Conservation (phyloP, 2,113 vertebrate genomes). For the Crotalus viridis region DNA sequence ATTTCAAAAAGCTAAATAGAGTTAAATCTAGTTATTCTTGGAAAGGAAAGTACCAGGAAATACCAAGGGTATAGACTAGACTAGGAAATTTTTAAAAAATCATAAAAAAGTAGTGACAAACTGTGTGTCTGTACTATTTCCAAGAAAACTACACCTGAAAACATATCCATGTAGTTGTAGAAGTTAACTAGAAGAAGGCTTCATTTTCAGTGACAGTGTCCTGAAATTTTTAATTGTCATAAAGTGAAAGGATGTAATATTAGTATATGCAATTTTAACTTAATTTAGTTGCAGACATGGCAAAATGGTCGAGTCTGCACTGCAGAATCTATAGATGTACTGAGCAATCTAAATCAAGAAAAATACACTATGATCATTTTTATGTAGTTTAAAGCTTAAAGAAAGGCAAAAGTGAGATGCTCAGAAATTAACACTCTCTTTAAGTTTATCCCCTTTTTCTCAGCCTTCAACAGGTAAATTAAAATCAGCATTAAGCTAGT, state of each 20-base stretch:
- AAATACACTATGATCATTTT: background rate
- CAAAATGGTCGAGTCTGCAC: background rate
- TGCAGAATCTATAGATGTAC: background rate
- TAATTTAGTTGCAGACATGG: background rate
- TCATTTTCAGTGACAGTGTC: background rate
- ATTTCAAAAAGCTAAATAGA: background rate
- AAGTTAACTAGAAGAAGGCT: background rate
- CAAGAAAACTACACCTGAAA: background rate
- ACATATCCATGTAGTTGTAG: background rate
- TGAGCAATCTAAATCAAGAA: background rate
- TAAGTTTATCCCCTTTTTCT: slow-evolving; percentile 52
- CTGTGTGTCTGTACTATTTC: background rate
- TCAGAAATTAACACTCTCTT: slow-evolving; percentile 61
- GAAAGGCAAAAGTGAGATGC: background rate
- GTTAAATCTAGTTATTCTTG: background rate
- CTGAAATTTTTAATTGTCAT: background rate
- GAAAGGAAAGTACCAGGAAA: background rate
- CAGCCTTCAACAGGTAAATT: slow-evolving; percentile 57
- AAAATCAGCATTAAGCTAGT: slow-evolving; percentile 51
- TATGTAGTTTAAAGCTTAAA: background rate
- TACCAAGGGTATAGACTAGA: background rate
- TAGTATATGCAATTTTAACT: background rate
- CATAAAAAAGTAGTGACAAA: background rate
- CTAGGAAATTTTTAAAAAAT: background rate
- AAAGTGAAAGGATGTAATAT: background rate